Evolutionary conservation across 2,888 invertebrate genomes (phyloP).

Genomic region (Phania funesta): DNA sequence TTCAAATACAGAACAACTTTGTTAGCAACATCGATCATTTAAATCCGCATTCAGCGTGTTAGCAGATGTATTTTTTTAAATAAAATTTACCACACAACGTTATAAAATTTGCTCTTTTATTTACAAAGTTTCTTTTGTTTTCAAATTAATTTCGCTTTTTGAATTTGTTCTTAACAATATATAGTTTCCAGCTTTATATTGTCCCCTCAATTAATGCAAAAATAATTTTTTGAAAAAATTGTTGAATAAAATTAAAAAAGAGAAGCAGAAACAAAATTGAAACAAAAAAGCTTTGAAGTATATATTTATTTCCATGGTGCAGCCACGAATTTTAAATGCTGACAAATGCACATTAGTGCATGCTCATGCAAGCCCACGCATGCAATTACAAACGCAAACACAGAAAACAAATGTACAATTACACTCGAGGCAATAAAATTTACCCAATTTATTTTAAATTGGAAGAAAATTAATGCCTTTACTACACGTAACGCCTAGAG

Average conservation of each 20-base stretch:
- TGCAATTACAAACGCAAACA: neutral
- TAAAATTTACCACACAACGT: no score
- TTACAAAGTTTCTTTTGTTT: neutral
- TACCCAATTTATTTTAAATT: no score
- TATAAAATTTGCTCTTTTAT: no score
- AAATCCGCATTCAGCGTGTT: no score
- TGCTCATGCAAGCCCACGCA: neutral
- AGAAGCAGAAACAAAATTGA: neutral
- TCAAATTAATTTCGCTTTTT: neutral
- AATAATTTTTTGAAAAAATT: neutral
- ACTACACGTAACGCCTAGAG: no score
- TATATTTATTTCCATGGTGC: constrained; percentile 16
- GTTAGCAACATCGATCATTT: no score
- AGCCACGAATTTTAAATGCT: neutral
- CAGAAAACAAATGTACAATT: neutral
- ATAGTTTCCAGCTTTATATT: neutral
- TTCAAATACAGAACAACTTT: no score
- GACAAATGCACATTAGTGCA: neutral
- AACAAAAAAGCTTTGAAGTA: neutral
- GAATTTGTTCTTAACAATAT: neutral
- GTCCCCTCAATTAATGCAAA: neutral
- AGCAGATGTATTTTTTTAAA: no score
- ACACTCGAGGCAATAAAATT: neutral
- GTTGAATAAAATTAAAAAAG: neutral
- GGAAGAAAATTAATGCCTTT: no score